These are phyloP conservation scores for Psammodynastes pulverulentus DNA, from an alignment of 2,113 vertebrate species.

Conservation along the genomic window DNA sequence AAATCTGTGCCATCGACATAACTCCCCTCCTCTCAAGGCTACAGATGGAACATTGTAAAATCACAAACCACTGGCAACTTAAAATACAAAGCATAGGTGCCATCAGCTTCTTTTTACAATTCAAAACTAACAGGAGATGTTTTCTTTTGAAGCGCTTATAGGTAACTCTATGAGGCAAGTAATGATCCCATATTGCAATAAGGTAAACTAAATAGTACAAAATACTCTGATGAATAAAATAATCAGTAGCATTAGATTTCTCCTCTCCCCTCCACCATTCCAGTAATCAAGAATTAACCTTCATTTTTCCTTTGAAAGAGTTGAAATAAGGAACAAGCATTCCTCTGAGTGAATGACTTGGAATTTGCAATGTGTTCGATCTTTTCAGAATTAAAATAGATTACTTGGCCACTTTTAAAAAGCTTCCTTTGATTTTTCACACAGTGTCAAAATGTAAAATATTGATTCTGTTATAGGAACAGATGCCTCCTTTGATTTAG, in stretches of 20 bases:
- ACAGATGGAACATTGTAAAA: neutral
- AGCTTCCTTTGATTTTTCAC: neutral
- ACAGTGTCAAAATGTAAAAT: neutral
- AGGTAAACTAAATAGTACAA: neutral
- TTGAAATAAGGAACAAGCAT: neutral
- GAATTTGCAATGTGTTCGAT: neutral
- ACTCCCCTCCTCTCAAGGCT: neutral
- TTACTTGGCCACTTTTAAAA: neutral
- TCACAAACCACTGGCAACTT: neutral
- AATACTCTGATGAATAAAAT: neutral
- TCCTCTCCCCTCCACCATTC: neutral
- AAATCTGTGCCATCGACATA: neutral
- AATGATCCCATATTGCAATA: neutral
- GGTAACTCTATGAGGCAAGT: neutral
- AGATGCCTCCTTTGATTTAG: neutral
- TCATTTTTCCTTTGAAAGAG: neutral
- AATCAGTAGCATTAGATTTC: neutral
- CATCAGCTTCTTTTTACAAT: neutral
- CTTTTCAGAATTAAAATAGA: neutral
- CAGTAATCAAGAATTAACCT: neutral
- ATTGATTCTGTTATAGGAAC: neutral
- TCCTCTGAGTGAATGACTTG: neutral
- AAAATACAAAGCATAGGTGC: neutral
- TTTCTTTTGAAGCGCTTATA: neutral
- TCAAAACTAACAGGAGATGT: neutral